Conservation (phyloP, 2,113 vertebrate species). For the Peucedramus taeniatus region DNA sequence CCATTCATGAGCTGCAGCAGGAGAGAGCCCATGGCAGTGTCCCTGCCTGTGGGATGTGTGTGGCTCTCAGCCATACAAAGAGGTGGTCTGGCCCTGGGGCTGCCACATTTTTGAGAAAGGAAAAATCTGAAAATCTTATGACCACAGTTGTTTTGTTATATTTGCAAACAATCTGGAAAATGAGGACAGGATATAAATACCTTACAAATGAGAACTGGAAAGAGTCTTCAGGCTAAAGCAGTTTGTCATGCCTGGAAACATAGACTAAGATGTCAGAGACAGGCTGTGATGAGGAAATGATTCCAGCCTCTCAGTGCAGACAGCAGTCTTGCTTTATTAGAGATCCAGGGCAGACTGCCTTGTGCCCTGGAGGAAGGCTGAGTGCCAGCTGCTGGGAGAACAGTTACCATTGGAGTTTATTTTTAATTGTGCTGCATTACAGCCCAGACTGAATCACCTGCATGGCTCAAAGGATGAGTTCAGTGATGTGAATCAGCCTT, state of each 20-base stretch:
- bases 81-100: neutral
- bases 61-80: neutral
- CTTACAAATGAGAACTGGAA: conserved; percentile 53
- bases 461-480: neutral
- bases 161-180: conserved; percentile 61
- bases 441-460: neutral
- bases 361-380: neutral
- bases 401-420: neutral
- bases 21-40: neutral
- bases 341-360: neutral
- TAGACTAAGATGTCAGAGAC: conserved; percentile 47
- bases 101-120: neutral
- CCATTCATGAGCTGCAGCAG: neutral
- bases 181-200: conserved; percentile 69
- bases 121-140: neutral
- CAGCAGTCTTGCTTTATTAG: neutral
- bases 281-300: neutral
- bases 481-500: neutral
- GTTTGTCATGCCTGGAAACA: conserved; percentile 63
- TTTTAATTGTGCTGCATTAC: neutral
- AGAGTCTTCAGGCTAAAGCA: conserved; percentile 59
- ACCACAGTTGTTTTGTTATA: conserved; percentile 8
- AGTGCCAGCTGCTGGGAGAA: neutral
- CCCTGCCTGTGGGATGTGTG: neutral
- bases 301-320: neutral